Base-by-base conservation (phyloP, 2,113 vertebrate genomes). In the Xenopus laevis region DNA sequence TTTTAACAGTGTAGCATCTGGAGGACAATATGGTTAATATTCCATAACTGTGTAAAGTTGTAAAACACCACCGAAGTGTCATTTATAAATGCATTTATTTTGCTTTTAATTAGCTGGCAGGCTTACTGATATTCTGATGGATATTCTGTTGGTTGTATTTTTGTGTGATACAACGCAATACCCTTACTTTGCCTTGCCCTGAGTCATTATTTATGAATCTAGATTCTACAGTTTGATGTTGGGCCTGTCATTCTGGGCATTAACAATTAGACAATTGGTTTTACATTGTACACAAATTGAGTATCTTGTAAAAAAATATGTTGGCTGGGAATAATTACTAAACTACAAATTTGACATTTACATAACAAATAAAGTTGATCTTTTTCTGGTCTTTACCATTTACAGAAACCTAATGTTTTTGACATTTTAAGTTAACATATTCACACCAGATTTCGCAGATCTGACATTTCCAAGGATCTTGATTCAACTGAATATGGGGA, bases 221-320 rank as follows among this genome's bases (percentile, higher is more conserved):
- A 55, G 46, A 73, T 71, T 44, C 17, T 63, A 60, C 64, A 62
- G 17, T 21, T 4, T 67, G 44, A 40, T 30, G 58, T 60, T 13
- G 61, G 62, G 65, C 33, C 65, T 50, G 15, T 18, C 65, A 68
- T 27, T 76, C 44, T 77, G 62, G 52, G 69, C 18, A 27, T 27
- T 27, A 40, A 50, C 45, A 74, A 12, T 68, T 81, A 61, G 57
- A 79, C 20, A 80, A 79, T 77, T 83, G 81, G 86, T 83, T 83
- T 75, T 82, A 57, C 80, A 78, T 74, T 27, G 23, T 27, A 82
- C 13, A 71, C 13, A 47, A 60, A 47, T 44, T 23, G 16, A 27
- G 13, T 47, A 46, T 46, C 16, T 40, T 45, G 21, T n/a, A 1
- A 9, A 50, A n/a, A 27, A 10, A 71, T n/a, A 17, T 50, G 55